phyloP scores from a whole-genome alignment of 2,113 vertebrate genomes.

The Sapayoa aenigma region DNA sequence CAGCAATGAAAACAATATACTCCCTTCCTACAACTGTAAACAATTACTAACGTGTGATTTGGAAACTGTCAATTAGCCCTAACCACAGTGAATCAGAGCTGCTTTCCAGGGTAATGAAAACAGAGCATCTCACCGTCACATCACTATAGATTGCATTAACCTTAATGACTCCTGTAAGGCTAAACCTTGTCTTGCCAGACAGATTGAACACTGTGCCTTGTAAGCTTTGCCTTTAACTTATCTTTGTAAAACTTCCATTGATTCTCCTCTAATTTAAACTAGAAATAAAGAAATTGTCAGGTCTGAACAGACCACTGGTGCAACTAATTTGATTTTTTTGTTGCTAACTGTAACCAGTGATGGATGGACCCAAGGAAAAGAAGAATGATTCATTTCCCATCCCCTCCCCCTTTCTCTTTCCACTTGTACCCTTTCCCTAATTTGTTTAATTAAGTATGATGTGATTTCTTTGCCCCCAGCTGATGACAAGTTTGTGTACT shows the following conservation, averaged over 20 bases:
- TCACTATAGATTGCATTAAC: constrained; percentile 44
- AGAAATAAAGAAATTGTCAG: constrained; percentile 34
- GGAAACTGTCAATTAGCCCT: constrained; percentile 52
- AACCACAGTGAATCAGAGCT: constrained; percentile 38
- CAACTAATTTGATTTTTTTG: constrained; percentile 56
- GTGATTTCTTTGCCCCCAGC: neutral
- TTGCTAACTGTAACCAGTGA: constrained; percentile 20
- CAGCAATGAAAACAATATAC: constrained; percentile 37
- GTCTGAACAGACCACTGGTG: constrained; percentile 37
- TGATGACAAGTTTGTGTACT: constrained; percentile 29
- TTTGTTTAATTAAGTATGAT: constrained; percentile 22
- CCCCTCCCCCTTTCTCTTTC: neutral
- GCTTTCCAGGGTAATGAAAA: constrained; percentile 41
- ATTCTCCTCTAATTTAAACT: constrained; percentile 38
- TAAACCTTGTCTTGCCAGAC: constrained; percentile 19
- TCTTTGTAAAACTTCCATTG: constrained; percentile 44
- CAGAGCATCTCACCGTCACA: neutral
- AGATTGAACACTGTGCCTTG: neutral
- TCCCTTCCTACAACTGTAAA: constrained; percentile 41
- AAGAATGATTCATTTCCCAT: neutral
- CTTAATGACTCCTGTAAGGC: constrained; percentile 54
- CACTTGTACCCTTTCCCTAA: neutral
- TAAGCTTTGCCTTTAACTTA: constrained; percentile 32
- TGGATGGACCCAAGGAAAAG: neutral
- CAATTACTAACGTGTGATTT: constrained; percentile 33